phyloP scores from a whole-genome alignment of 1,140 invertebrate species.

The Trichoplusia ni region DNA sequence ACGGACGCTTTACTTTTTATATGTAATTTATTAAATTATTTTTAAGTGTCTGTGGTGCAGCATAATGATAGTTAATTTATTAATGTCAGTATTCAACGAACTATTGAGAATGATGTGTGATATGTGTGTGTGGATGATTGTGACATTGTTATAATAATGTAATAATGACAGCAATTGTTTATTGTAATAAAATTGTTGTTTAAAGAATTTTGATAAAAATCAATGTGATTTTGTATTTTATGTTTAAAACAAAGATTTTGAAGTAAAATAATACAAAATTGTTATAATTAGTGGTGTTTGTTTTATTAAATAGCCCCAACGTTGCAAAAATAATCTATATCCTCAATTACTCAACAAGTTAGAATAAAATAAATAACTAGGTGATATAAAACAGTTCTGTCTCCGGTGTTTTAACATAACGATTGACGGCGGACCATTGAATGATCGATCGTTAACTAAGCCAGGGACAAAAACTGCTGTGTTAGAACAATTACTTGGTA shows the following conservation, averaged over 20 bases:
- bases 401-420: not conserved
- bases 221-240: slow-evolving; percentile 69
- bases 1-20: slow-evolving; percentile 60
- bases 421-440: not conserved
- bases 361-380: not conserved
- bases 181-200: slow-evolving; percentile 53
- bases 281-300: slow-evolving; percentile 38
- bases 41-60: slow-evolving; percentile 73
- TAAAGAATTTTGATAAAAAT: slow-evolving; percentile 59
- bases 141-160: slow-evolving; percentile 52
- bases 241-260: slow-evolving; percentile 54
- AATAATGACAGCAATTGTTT: slow-evolving; percentile 55
- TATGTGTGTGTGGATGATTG: slow-evolving; percentile 55
- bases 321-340: not conserved
- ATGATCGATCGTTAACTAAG: slow-evolving; percentile 3
- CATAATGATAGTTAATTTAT: slow-evolving; percentile 77
- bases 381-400: slow-evolving; percentile 13
- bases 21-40: slow-evolving; percentile 77
- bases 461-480: not conserved
- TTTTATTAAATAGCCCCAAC: not conserved
- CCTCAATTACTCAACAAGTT: not conserved
- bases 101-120: slow-evolving; percentile 56
- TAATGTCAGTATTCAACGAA: slow-evolving; percentile 75
- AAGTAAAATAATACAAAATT: slow-evolving; percentile 54
- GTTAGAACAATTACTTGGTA: slow-evolving; percentile 5